Conservation (phyloP, 2,113 vertebrate genomes). For the Hemibagrus wyckioides region DNA sequence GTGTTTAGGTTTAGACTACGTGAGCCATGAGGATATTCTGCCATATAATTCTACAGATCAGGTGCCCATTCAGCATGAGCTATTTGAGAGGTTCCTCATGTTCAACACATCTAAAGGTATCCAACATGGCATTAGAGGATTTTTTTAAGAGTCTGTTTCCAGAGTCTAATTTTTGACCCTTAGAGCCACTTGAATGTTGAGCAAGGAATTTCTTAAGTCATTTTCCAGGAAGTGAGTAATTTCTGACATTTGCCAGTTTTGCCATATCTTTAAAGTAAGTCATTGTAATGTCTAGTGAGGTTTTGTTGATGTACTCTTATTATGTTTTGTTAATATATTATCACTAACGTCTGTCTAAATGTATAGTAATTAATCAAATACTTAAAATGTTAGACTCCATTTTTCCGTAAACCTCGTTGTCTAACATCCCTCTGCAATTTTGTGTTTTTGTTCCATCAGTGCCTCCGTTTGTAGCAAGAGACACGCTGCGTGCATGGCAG, state of each 20-base stretch:
- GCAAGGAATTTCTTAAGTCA: neutral
- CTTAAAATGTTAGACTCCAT: neutral
- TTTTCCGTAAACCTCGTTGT: neutral
- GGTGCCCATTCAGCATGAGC: slow-evolving; percentile 86
- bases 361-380: neutral
- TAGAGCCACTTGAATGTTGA: neutral
- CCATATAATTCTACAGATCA: slow-evolving; percentile 86
- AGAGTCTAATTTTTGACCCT: neutral
- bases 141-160: neutral
- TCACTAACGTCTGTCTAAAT: neutral
- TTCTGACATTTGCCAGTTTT: neutral
- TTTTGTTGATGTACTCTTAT: too few relatives aligned
- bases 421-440: neutral
- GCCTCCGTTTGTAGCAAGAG: slow-evolving; percentile 82
- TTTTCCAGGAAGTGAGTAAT: neutral
- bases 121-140: neutral
- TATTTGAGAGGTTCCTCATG: slow-evolving; percentile 86
- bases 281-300: neutral
- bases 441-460: slow-evolving; percentile 53
- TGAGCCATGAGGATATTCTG: slow-evolving; percentile 88
- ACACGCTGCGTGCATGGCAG: slow-evolving; percentile 84
- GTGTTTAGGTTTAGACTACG: slow-evolving; percentile 82
- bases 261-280: neutral
- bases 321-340: neutral
- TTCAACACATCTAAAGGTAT: slow-evolving; percentile 85